Conservation (phyloP, 2,113 vertebrate species). For the Malurus cyaneus region DNA sequence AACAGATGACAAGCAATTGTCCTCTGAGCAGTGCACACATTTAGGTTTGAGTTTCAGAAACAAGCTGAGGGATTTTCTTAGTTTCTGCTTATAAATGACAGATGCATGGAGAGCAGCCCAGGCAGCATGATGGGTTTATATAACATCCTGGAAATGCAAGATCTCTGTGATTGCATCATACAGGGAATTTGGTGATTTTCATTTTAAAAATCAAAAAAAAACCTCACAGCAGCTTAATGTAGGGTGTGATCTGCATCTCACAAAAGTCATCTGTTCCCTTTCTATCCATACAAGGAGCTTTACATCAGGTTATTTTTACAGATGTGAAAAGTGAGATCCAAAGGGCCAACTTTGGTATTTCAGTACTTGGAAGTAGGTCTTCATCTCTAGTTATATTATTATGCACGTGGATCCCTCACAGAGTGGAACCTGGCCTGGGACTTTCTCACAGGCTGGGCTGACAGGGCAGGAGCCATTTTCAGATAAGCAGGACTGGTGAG, state of each 20-base stretch:
- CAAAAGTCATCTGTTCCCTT: neutral
- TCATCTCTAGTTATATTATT: neutral
- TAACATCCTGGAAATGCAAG: neutral
- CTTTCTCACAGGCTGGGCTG: neutral
- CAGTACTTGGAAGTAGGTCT: neutral
- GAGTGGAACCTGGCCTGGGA: neutral
- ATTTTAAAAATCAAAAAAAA: neutral
- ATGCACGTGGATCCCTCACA: neutral
- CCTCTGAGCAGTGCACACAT: neutral
- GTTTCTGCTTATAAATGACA: constrained; percentile 20
- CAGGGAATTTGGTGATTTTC: neutral
- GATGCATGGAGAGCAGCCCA: neutral
- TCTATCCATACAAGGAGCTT: neutral
- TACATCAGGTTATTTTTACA: neutral
- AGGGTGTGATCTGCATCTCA: neutral
- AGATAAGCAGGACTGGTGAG: accelerated
- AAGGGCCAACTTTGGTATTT: neutral
- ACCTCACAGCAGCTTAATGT: neutral
- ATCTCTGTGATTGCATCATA: neutral
- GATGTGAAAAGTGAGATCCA: neutral
- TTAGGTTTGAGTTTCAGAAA: constrained; percentile 14
- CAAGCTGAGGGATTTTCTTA: constrained; percentile 2
- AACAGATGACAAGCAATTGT: constrained; percentile 22
- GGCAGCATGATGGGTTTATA: neutral
- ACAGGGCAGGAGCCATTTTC: neutral